phyloP scores from a whole-genome alignment of 1,140 invertebrate genomes.

The Melipona quadrifasciata region DNA sequence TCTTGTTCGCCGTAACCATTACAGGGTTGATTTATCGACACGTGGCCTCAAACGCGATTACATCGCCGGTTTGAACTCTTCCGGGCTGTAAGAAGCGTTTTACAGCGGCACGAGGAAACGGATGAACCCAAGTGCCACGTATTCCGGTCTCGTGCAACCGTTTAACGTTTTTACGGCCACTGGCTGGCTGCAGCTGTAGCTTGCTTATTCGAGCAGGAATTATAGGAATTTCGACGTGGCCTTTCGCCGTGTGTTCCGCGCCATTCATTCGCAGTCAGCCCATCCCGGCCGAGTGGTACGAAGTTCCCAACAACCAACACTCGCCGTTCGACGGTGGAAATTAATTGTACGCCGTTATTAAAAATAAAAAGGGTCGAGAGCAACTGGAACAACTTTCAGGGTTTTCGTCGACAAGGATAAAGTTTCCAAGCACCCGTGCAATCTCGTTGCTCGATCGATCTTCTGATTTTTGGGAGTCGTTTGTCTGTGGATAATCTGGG shows the following conservation, averaged over 20 bases:
- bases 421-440: neutral
- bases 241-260: neutral
- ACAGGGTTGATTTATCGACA: slow-evolving; percentile 28
- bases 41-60: slow-evolving; percentile 13
- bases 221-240: slow-evolving; percentile 26
- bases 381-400: neutral
- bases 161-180: slow-evolving; percentile 36
- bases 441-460: neutral
- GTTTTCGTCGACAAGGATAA: neutral
- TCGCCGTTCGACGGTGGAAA: neutral
- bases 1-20: neutral
- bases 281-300: neutral
- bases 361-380: neutral
- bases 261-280: slow-evolving; percentile 9
- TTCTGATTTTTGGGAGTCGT: neutral
- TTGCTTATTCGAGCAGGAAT: slow-evolving; percentile 28
- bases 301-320: neutral
- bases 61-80: neutral
- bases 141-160: slow-evolving; percentile 21
- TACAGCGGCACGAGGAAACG: neutral
- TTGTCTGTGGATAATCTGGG: neutral
- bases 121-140: neutral
- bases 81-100: neutral
- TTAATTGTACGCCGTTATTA: slow-evolving; percentile 12
- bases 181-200: slow-evolving; percentile 1